Percentiles rank a stretch among this genome's conserved stretches.
These are phyloP conservation scores for Sinella curviseta DNA, from an alignment of 1,140 invertebrate genomes.

Conservation along the genomic window DNA sequence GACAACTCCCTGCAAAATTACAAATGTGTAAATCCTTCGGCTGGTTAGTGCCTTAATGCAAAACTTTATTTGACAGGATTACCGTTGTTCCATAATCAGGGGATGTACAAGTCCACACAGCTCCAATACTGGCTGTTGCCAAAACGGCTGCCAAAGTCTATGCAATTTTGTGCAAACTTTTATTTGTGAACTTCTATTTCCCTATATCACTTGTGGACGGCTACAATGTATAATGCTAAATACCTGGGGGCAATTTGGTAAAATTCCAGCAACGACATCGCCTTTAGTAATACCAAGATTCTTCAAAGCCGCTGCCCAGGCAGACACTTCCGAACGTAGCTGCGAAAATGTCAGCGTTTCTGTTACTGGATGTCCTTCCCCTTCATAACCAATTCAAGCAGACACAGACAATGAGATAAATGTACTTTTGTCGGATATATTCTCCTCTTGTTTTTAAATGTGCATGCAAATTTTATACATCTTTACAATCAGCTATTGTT, in stretches of 20 bases:
- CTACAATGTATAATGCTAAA: background rate
- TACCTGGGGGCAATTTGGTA: constrained; percentile 50
- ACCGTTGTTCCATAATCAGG: constrained; percentile 63
- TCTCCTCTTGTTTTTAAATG: too few species aligned
- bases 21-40: background rate
- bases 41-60: background rate
- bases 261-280: constrained; percentile 58
- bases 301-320: constrained; percentile 56
- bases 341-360: constrained; percentile 55
- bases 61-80: constrained; percentile 20
- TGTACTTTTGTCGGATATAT: background rate
- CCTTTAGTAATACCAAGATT: constrained; percentile 55
- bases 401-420: background rate
- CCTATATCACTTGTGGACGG: too few species aligned
- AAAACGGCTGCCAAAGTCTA: constrained; percentile 60
- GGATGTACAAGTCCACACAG: constrained; percentile 63
- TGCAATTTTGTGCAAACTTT: background rate
- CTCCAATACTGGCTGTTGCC: constrained; percentile 60
- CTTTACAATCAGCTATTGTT: too few species aligned
- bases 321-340: constrained; percentile 53
- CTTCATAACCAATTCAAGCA: constrained; percentile 36
- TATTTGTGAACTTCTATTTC: background rate
- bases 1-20: constrained; percentile 55
- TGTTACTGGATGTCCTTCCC: constrained; percentile 54
- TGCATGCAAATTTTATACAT: too few species aligned